Evolutionary conservation across 2,888 invertebrate genomes (phyloP).

Genomic region (Leucozona laternaria): DNA sequence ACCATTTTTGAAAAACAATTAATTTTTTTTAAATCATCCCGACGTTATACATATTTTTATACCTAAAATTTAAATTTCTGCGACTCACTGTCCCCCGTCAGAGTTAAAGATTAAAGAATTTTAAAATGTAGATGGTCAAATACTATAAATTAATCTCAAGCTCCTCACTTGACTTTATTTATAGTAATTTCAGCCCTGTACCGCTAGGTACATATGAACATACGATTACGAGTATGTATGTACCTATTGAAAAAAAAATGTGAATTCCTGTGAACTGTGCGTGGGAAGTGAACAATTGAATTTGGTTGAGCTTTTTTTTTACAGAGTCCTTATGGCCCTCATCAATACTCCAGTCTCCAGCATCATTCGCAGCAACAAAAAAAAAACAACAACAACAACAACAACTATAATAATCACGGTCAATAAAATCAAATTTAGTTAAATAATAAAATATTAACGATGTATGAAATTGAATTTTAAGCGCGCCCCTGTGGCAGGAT

Average conservation of each 20-base stretch:
- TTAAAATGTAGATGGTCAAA: too few species aligned
- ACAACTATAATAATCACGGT: constrained; percentile 37
- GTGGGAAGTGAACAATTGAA: constrained; percentile 69
- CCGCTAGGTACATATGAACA: neutral
- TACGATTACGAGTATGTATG: neutral
- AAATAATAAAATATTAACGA: constrained; percentile 74
- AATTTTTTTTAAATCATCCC: too few species aligned
- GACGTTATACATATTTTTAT: too few species aligned
- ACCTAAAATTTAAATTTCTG: too few species aligned
- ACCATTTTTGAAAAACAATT: too few species aligned
- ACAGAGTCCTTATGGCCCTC: neutral
- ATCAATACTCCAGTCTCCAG: constrained; percentile 1
- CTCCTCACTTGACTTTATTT: too few species aligned
- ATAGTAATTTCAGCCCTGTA: neutral
- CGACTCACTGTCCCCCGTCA: too few species aligned
- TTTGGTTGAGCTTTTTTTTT: constrained; percentile 27
- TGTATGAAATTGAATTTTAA: constrained; percentile 75
- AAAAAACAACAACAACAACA: constrained; percentile 7
- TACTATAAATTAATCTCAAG: too few species aligned
- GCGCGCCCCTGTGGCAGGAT: constrained; percentile 50
- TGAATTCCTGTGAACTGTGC: constrained; percentile 29
- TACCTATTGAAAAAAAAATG: neutral
- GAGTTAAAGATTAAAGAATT: too few species aligned
- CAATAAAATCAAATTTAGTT: constrained; percentile 68
- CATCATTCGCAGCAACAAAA: neutral